Conservation (phyloP, 2,797 vertebrate genomes). For the Crenuchus spilurus region DNA sequence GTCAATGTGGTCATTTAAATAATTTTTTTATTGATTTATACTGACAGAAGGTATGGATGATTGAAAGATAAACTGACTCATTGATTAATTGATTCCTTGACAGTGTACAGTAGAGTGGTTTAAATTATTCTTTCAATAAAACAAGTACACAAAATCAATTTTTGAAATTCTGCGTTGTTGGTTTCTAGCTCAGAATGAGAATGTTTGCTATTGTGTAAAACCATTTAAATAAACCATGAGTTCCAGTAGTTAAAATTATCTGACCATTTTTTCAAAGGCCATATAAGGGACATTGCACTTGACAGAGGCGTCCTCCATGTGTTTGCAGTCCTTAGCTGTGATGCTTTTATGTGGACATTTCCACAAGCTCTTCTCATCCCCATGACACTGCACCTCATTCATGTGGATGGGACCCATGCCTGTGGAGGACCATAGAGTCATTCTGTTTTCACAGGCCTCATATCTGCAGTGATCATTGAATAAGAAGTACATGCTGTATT, state of each 20-base stretch:
- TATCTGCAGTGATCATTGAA: background rate
- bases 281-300: constrained; percentile 92
- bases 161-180: no score
- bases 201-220: no score
- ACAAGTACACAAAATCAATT: no score
- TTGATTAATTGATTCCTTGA: no score
- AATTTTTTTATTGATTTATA: no score
- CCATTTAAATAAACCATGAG: background rate
- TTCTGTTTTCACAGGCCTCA: background rate
- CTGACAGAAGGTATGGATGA: no score
- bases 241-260: constrained; percentile 48
- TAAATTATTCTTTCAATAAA: no score
- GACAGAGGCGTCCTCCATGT: constrained; percentile 84
- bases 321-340: constrained; percentile 88
- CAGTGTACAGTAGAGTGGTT: no score
- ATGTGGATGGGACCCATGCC: constrained; percentile 92
- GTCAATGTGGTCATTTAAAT: no score
- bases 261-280: constrained; percentile 88
- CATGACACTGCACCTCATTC: constrained; percentile 89
- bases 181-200: constrained; percentile 2
- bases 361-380: constrained; percentile 88
- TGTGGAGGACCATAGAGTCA: constrained; percentile 56
- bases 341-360: constrained; percentile 89
- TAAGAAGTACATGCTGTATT: no score
- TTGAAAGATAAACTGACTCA: no score